Evolutionary conservation across 2,888 invertebrate genomes (phyloP).

Genomic region (Tenthredo distinguenda): DNA sequence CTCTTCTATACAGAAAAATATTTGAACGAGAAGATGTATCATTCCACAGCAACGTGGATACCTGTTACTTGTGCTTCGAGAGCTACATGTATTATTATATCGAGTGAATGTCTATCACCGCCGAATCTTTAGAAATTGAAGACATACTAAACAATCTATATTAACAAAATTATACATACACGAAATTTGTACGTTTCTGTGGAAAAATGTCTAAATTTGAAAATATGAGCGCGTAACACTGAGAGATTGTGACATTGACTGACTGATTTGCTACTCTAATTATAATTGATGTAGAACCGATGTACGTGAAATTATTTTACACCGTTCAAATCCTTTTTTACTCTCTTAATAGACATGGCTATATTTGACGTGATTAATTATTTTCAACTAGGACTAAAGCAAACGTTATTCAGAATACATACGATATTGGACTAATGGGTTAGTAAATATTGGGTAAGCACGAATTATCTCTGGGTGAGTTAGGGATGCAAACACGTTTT

Average conservation of each 20-base stretch:
- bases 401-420: background rate
- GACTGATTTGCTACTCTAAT: background rate
- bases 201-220: background rate
- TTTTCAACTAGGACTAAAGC: background rate
- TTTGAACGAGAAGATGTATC: background rate
- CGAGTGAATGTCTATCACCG: background rate
- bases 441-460: background rate
- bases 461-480: background rate
- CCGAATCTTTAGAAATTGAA: background rate
- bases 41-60: conserved; percentile 1
- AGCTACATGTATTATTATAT: background rate
- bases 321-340: background rate
- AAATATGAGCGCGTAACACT: background rate
- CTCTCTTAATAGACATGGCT: background rate
- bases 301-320: background rate
- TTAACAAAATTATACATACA: background rate
- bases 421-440: background rate
- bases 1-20: background rate
- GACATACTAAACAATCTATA: background rate
- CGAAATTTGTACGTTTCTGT: background rate
- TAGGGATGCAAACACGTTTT: background rate
- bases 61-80: conserved; percentile 5
- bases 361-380: background rate
- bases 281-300: background rate
- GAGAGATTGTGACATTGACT: background rate